Conservation (phyloP, 1,140 invertebrate species). For the Bombus affinis region DNA sequence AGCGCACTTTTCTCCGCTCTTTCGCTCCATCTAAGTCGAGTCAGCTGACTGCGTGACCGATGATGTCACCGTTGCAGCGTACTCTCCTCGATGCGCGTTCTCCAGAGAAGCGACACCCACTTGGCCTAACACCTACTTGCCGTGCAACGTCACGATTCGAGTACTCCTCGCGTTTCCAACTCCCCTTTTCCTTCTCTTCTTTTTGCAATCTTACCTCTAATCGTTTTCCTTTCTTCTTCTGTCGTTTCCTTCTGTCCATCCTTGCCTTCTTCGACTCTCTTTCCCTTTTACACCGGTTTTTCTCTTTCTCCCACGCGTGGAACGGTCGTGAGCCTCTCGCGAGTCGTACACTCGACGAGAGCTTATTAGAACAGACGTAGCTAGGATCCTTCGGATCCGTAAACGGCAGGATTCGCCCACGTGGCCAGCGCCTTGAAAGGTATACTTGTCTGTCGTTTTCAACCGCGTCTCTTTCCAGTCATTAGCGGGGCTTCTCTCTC, state of each 20-base stretch:
- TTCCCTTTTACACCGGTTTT: background rate
- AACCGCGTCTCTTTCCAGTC: constrained; percentile 59
- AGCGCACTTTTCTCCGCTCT: constrained; percentile 74
- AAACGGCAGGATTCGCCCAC: constrained; percentile 72
- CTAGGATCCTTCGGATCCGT: constrained; percentile 64
- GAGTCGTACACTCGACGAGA: constrained; percentile 38
- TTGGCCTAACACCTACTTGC: constrained; percentile 66
- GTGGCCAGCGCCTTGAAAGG: constrained; percentile 60
- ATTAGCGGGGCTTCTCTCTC: constrained; percentile 54
- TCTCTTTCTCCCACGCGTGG: constrained; percentile 62
- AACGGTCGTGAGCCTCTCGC: constrained; percentile 61
- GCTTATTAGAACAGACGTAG: constrained; percentile 72
- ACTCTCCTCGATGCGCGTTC: constrained; percentile 57
- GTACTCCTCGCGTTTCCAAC: constrained; percentile 54
- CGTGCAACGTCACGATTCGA: constrained; percentile 62
- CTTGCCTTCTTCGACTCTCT: background rate
- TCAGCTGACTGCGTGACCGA: constrained; percentile 78
- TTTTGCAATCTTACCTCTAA: background rate
- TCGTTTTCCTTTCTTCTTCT: too few relatives aligned
- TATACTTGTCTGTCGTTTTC: constrained; percentile 60
- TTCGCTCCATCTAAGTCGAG: constrained; percentile 83
- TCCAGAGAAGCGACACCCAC: constrained; percentile 72
- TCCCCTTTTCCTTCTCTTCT: background rate
- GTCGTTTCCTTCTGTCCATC: background rate
- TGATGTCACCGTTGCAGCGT: constrained; percentile 80